A percentile compares a stretch with the other conserved stretches of the same genome.
Evolutionary conservation across 2,797 vertebrate species (phyloP).

Genomic region (Nannoperca australis): DNA sequence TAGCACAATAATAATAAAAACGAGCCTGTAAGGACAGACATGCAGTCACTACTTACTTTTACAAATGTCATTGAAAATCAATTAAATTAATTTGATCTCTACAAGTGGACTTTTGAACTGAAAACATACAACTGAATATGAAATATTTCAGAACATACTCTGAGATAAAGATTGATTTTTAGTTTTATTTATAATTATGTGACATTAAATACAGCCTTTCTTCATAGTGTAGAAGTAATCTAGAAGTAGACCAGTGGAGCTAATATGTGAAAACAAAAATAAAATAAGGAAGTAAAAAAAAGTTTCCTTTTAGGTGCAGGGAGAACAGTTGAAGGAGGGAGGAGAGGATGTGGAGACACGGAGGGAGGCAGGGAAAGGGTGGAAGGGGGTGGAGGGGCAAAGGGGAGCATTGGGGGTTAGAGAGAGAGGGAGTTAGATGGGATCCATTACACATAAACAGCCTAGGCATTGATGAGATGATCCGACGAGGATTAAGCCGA

Average conservation of each 20-base stretch:
- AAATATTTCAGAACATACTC: not conserved
- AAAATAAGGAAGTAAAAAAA: not conserved
- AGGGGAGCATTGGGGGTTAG: constrained; percentile 7
- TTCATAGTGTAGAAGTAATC: not conserved
- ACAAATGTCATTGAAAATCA: not conserved
- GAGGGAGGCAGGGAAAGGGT: not conserved
- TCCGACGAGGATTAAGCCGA: constrained; percentile 81
- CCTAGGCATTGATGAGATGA: constrained; percentile 84
- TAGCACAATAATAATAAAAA: constrained; percentile 14
- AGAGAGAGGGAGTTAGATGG: constrained; percentile 63
- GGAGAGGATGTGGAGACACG: constrained; percentile 1
- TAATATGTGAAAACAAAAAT: not conserved
- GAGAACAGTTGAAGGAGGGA: not conserved
- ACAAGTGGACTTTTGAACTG: not conserved
- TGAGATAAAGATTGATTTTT: not conserved
- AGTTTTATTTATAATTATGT: not conserved
- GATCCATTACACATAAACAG: constrained; percentile 86
- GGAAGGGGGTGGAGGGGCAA: not conserved
- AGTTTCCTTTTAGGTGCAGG: constrained; percentile 9
- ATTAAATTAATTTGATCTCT: not conserved
- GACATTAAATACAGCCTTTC: not conserved
- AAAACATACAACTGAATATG: not conserved
- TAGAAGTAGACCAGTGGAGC: not conserved
- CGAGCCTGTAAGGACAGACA: not conserved
- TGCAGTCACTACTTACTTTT: not conserved